Evolutionary conservation across 2,888 invertebrate species (phyloP).

Genomic region (Glomeris marginata): DNA sequence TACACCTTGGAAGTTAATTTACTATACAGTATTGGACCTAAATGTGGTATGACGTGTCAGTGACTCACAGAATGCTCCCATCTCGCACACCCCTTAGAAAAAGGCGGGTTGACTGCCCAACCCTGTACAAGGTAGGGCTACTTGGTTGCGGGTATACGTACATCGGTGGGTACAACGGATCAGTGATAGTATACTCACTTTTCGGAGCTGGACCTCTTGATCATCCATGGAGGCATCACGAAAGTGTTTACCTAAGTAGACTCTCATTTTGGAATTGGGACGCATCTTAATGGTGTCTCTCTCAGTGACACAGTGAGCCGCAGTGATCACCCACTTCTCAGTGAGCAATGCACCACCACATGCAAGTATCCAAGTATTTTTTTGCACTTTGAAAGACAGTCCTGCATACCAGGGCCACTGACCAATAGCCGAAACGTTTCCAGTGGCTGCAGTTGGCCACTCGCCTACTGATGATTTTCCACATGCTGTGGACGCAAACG

Average conservation of each 20-base stretch:
- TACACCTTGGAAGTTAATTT: too few relatives aligned
- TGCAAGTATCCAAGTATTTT: slow-evolving; percentile 13
- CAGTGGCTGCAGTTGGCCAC: slow-evolving; percentile 18
- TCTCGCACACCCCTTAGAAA: too few relatives aligned
- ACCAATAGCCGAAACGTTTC: slow-evolving; percentile 16
- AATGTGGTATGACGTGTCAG: too few relatives aligned
- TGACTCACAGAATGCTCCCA: too few relatives aligned
- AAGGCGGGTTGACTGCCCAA: too few relatives aligned
- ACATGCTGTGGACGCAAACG: slow-evolving; percentile 15
- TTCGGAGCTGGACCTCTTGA: slow-evolving; percentile 18
- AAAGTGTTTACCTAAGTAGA: slow-evolving; percentile 19
- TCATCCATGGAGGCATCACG: slow-evolving; percentile 16
- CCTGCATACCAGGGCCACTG: slow-evolving; percentile 20
- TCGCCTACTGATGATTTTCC: slow-evolving; percentile 17
- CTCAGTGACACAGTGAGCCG: slow-evolving; percentile 19
- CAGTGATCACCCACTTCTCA: slow-evolving; percentile 17
- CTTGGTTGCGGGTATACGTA: too few relatives aligned
- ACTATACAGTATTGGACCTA: not conserved
- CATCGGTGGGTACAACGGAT: too few relatives aligned
- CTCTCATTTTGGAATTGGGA: slow-evolving; percentile 10
- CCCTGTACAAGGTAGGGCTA: too few relatives aligned
- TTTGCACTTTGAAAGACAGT: slow-evolving; percentile 10
- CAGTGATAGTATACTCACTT: too few relatives aligned
- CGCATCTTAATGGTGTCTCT: not conserved
- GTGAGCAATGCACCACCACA: slow-evolving; percentile 18